phyloP scores from a whole-genome alignment of 2,113 vertebrate species.

The Pelmatolapia mariae region DNA sequence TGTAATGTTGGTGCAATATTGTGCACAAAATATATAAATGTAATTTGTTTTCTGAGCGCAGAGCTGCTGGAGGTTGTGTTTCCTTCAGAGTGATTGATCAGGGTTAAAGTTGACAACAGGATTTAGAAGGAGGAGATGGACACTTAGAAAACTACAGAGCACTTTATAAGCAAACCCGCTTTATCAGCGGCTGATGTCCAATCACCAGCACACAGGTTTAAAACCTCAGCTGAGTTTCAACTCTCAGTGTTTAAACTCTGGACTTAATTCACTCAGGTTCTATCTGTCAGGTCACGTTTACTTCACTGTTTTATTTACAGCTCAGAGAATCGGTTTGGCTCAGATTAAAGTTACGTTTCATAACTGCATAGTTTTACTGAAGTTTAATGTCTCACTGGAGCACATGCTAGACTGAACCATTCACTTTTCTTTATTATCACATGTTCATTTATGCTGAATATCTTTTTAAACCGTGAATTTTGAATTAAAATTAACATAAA shows the following conservation, averaged over 20 bases:
- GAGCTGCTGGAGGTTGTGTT: rapidly evolving
- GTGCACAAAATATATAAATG: rapidly evolving
- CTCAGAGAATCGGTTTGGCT: not conserved
- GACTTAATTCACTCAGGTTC: rapidly evolving
- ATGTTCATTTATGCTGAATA: not conserved
- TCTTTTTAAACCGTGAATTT: not conserved
- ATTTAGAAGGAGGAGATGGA: not conserved
- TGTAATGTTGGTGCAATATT: not conserved
- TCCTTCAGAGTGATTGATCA: not conserved
- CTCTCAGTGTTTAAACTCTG: rapidly evolving
- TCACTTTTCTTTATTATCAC: not conserved
- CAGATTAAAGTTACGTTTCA: not conserved
- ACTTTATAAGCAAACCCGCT: not conserved
- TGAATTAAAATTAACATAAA: not conserved
- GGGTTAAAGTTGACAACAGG: not conserved
- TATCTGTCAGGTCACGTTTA: not conserved
- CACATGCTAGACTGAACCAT: rapidly evolving
- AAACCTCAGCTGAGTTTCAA: not conserved
- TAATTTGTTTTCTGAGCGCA: not conserved
- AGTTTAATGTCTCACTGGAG: not conserved
- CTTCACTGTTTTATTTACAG: rapidly evolving
- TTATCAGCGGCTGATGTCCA: not conserved
- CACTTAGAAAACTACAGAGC: not conserved
- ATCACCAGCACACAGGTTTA: not conserved
- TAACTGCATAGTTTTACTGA: not conserved